These are phyloP conservation scores for Bilobella aurantiaca DNA, from an alignment of 1,140 invertebrate species.

Conservation along the genomic window DNA sequence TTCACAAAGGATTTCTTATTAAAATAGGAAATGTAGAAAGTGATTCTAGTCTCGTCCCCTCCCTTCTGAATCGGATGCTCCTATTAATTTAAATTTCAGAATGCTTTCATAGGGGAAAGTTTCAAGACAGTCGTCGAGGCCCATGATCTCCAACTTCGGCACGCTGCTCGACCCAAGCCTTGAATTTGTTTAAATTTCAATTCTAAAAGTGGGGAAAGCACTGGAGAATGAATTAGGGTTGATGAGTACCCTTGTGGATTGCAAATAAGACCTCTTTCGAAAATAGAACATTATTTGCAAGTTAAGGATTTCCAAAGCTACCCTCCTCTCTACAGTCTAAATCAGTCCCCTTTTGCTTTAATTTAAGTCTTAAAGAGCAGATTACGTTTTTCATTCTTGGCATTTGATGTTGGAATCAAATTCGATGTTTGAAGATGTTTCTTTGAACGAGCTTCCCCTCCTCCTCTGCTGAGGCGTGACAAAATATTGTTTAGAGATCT, in stretches of 20 bases:
- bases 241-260: background rate
- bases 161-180: background rate
- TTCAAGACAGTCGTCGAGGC: background rate
- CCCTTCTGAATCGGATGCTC: background rate
- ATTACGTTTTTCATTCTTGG: background rate
- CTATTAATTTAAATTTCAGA: conserved; percentile 4
- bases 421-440: background rate
- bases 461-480: background rate
- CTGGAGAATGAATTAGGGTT: background rate
- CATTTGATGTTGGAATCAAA: background rate
- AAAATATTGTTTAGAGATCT: conserved; percentile 7
- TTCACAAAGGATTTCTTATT: conserved; percentile 7
- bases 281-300: background rate
- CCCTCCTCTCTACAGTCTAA: background rate
- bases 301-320: background rate
- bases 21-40: background rate
- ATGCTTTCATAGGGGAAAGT: background rate
- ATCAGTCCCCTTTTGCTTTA: background rate
- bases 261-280: background rate
- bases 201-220: background rate
- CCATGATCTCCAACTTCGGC: background rate
- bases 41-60: conserved; percentile 7
- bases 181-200: background rate
- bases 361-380: background rate
- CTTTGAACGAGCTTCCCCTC: background rate